Evolutionary conservation across 2,888 invertebrate genomes (phyloP).

Genomic region (Crocallis elinguaria): DNA sequence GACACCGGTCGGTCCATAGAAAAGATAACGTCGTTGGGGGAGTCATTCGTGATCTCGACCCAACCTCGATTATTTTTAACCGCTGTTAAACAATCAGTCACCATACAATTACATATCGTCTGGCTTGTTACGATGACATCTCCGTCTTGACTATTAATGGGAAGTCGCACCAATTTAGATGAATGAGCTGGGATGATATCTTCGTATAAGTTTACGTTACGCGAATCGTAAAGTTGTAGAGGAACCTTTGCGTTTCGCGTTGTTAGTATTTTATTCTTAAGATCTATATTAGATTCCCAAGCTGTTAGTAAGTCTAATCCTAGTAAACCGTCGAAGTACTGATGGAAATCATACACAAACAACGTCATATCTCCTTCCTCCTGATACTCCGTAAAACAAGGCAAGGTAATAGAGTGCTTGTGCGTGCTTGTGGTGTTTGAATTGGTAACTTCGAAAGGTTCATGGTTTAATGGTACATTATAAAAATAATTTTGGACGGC

Average conservation of each 20-base stretch:
- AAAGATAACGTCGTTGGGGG: constrained; percentile 35
- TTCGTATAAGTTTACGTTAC: constrained; percentile 39
- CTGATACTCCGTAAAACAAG: constrained; percentile 32
- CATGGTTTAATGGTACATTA: constrained; percentile 26
- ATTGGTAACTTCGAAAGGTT: constrained; percentile 42
- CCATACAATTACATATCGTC: not conserved
- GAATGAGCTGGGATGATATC: constrained; percentile 38
- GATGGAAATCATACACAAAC: constrained; percentile 43
- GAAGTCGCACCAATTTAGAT: constrained; percentile 36
- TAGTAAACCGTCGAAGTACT: constrained; percentile 43
- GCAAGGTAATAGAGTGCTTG: constrained; percentile 41
- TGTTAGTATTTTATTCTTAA: constrained; percentile 28
- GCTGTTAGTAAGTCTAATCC: constrained; percentile 39
- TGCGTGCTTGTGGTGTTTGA: constrained; percentile 33
- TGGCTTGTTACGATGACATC: constrained; percentile 25
- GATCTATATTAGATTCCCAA: constrained; percentile 38
- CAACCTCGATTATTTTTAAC: constrained; percentile 35
- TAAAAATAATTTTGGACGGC: constrained; percentile 28
- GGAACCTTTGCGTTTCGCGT: constrained; percentile 26
- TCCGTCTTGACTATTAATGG: constrained; percentile 32
- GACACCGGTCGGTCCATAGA: constrained; percentile 34
- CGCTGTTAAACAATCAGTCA: constrained; percentile 34
- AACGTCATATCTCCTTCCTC: constrained; percentile 27
- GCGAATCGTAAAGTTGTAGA: constrained; percentile 33
- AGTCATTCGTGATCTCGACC: constrained; percentile 36